These are phyloP conservation scores for Sympetrum striolatum DNA, from an alignment of 2,888 invertebrate species.

Conservation along the genomic window DNA sequence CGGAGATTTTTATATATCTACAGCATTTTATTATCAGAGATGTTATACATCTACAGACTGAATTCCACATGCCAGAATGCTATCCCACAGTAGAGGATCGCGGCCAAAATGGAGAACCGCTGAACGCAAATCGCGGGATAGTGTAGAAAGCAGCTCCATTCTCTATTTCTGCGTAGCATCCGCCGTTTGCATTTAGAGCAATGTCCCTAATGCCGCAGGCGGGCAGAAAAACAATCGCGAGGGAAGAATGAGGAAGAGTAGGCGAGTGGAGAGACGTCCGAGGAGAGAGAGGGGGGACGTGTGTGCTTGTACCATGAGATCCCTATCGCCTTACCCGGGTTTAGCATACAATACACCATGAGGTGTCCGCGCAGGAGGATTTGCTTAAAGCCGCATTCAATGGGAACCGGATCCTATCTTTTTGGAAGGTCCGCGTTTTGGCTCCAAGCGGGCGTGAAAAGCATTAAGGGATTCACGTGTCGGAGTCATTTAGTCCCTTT, in stretches of 20 bases:
- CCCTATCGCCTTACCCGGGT: not conserved
- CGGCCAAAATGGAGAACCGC: not conserved
- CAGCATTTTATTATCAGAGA: too few relatives aligned
- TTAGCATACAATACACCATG: not conserved
- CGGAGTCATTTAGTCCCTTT: not conserved
- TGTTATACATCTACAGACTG: too few relatives aligned
- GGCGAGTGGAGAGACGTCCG: not conserved
- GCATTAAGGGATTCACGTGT: not conserved
- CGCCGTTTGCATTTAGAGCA: conserved; percentile 21
- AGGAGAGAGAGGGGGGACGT: not conserved
- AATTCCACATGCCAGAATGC: too few relatives aligned
- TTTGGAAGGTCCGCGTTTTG: not conserved
- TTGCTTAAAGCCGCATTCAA: not conserved
- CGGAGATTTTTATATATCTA: too few relatives aligned
- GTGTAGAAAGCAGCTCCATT: not conserved
- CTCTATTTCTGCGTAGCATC: not conserved
- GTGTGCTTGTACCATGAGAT: not conserved
- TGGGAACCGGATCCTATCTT: not conserved
- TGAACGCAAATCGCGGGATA: not conserved
- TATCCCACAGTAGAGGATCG: too few relatives aligned
- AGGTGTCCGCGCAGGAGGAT: not conserved
- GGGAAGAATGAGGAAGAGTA: not conserved
- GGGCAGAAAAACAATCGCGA: not conserved
- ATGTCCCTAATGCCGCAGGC: not conserved
- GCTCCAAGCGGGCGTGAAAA: not conserved